Base-by-base conservation (phyloP, 2,888 invertebrate genomes). In the Falcaria lacertinaria region DNA sequence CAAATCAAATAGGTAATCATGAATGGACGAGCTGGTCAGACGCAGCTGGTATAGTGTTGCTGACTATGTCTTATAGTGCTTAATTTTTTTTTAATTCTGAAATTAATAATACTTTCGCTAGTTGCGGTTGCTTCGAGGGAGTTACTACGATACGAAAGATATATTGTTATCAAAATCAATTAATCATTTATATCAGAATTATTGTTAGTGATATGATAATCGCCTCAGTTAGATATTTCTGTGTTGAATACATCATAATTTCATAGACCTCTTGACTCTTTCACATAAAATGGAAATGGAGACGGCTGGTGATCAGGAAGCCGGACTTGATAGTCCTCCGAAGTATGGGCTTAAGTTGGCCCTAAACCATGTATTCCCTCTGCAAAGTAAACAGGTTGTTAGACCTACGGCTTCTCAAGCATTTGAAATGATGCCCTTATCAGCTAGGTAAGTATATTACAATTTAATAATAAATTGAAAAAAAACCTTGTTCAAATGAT, bases 331-430 rank as follows among this genome's bases (percentile, higher is more conserved):
- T 52, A 84, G 68, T 48, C 90, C 87, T 33, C 92, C 95, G 13
- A 90, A 91, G 48, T 92, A 91, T 68, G 96, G 96, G 8, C 89
- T 95, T 53, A 95, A 94, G 76, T 83, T 95, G n/a, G 90, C 89
- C 54, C 88, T 96, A 56, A 91, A 95, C 76, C 94, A 96, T 84
- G 90, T 91, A 53, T 96, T 92, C 86, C 93, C 94, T 0, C 91
- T 95, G 64, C 93, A 92, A 73, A 92, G 94, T 72, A 92, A 91
- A 55, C 95, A 94, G 69, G 85, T 90, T 54, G 79, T 92, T 33
- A 82, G 89, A 49, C 94, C 95, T 6, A 90, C 92, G 51, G 78
- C 94, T 7, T 90, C 88, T 57, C 95, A 96, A 82, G 85, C 95
- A 42, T 89, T 93, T 59, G 91, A 92, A 15, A 83, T 96, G 68